phyloP scores from a whole-genome alignment of 2,797 vertebrate genomes.

The Catharus ustulatus region DNA sequence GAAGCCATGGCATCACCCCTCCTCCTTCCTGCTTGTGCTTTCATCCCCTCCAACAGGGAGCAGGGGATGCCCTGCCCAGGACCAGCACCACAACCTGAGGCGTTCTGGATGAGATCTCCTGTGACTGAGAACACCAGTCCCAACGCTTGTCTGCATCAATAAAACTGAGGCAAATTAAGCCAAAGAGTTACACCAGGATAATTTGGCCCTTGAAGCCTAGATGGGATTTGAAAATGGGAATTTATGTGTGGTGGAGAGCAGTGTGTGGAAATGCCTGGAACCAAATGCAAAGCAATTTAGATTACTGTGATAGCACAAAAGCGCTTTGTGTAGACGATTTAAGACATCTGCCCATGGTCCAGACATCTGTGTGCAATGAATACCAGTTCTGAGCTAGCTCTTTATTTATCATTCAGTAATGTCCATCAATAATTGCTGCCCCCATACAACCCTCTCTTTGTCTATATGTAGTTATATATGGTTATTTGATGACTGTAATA shows the following conservation, averaged over 20 bases:
- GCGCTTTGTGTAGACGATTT: conserved; percentile 41
- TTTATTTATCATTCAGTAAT: conserved; percentile 58
- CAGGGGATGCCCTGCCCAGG: neutral
- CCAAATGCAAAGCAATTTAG: conserved; percentile 61
- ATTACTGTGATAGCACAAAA: conserved; percentile 59
- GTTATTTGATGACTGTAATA: conserved; percentile 53
- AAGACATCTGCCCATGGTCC: conserved; percentile 54
- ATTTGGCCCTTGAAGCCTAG: neutral
- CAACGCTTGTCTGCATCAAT: neutral
- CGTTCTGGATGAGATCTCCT: neutral
- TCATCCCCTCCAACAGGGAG: rapidly evolving
- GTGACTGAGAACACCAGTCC: neutral
- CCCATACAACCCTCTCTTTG: conserved; percentile 10
- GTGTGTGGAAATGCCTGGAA: conserved; percentile 50
- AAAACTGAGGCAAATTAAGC: neutral
- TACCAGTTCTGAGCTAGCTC: conserved; percentile 36
- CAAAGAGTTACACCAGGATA: neutral
- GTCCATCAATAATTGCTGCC: conserved; percentile 58
- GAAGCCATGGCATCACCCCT: neutral
- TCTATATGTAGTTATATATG: conserved; percentile 30
- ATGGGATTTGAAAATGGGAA: conserved; percentile 21
- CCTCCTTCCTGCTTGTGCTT: rapidly evolving
- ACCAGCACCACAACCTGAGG: no score
- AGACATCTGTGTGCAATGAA: conserved; percentile 65
- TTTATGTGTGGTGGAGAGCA: neutral